Evolutionary conservation across 2,113 vertebrate genomes (phyloP).

Genomic region (Cepphus grylle): DNA sequence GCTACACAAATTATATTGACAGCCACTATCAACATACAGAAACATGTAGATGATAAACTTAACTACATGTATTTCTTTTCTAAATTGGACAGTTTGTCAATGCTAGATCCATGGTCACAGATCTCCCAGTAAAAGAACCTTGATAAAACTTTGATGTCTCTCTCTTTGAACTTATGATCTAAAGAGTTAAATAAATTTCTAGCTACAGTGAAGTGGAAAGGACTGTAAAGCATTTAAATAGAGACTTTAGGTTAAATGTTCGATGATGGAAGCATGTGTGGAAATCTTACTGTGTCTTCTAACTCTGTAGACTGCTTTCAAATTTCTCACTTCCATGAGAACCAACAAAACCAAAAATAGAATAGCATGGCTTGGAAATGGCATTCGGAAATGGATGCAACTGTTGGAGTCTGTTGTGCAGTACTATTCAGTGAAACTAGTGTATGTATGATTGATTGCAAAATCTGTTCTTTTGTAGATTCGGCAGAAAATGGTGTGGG

Average conservation of each 20-base stretch:
- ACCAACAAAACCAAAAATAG: background rate
- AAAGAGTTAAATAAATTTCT: background rate
- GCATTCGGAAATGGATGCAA: background rate
- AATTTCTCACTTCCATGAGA: background rate
- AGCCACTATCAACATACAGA: background rate
- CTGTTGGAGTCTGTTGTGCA: background rate
- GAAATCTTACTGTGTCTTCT: background rate
- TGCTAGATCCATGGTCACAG: background rate
- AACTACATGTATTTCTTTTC: background rate
- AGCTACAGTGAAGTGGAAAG: background rate
- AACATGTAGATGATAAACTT: rapidly evolving
- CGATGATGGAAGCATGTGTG: background rate
- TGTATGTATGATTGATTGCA: background rate
- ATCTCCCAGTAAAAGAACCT: background rate
- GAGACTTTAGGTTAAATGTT: background rate
- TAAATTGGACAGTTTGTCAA: background rate
- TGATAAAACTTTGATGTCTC: background rate
- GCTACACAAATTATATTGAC: background rate
- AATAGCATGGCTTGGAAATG: background rate
- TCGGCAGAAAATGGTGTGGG: background rate
- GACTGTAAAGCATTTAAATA: background rate
- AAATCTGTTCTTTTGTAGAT: background rate
- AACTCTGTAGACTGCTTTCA: background rate
- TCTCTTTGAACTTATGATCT: background rate
- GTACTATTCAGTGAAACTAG: background rate